A percentile compares a stretch with the other conserved stretches of the same genome.
These are phyloP conservation scores for Globia sparganii DNA, from an alignment of 2,888 invertebrate genomes.

Conservation along the genomic window DNA sequence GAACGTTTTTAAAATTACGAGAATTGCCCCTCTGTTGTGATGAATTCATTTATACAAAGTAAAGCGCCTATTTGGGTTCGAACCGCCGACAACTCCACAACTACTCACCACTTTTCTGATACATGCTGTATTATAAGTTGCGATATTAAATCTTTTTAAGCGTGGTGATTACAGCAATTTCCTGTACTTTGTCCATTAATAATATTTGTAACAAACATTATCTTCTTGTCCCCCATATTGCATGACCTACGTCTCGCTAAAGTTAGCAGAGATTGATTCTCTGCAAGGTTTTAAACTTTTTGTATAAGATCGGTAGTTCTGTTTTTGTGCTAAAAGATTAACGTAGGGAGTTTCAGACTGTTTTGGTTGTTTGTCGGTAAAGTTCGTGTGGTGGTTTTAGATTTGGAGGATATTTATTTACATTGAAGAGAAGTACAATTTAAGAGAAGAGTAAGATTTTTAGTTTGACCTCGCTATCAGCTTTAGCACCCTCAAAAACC, in stretches of 20 bases:
- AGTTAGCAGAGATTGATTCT: constrained; percentile 46
- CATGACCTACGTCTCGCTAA: constrained; percentile 18
- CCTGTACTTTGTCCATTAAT: constrained; percentile 1
- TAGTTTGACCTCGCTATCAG: background rate
- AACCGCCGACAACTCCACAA: too few species aligned
- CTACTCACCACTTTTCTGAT: background rate
- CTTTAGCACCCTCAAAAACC: background rate
- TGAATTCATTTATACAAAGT: too few species aligned
- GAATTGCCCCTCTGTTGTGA: too few species aligned
- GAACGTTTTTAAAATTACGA: too few species aligned
- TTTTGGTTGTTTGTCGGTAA: constrained; percentile 30
- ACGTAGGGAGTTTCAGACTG: constrained; percentile 24
- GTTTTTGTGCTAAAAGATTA: constrained; percentile 54
- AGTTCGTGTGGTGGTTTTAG: constrained; percentile 14
- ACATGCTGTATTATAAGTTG: background rate
- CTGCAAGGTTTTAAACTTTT: constrained; percentile 50
- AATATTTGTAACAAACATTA: constrained; percentile 10
- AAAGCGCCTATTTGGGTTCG: too few species aligned
- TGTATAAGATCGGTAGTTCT: constrained; percentile 12
- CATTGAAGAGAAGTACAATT: too few species aligned
- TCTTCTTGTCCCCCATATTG: background rate
- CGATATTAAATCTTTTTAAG: background rate
- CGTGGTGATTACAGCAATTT: background rate
- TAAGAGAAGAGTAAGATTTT: too few species aligned
- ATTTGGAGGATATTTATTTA: constrained; percentile 5